These are phyloP conservation scores for Chrysina gloriosa DNA, from an alignment of 2,888 invertebrate genomes.

Conservation along the genomic window DNA sequence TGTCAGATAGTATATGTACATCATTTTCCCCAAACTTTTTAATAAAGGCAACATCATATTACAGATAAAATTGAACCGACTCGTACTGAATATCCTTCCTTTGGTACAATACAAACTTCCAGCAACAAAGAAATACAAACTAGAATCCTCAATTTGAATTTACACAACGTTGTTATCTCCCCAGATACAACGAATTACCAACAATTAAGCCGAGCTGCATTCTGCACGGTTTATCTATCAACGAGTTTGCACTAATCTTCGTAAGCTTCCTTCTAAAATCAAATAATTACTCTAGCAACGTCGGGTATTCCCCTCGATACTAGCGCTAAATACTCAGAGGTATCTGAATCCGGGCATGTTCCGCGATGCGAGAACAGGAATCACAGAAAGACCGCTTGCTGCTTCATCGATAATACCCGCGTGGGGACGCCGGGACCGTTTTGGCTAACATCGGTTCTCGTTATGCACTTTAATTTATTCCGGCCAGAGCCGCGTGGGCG, in stretches of 20 bases:
- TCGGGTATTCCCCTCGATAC: neutral
- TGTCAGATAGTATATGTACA: too few species aligned
- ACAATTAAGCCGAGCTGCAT: neutral
- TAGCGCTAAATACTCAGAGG: neutral
- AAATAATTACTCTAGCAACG: neutral
- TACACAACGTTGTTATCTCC: too few species aligned
- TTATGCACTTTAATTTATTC: constrained; percentile 12
- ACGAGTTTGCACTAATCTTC: neutral
- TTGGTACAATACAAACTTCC: too few species aligned
- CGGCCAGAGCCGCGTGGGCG: neutral
- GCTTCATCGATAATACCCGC: neutral
- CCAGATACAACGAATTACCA: too few species aligned
- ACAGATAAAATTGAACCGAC: too few species aligned
- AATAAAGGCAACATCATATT: too few species aligned
- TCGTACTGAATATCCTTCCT: too few species aligned
- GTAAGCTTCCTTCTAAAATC: neutral
- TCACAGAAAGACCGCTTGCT: neutral
- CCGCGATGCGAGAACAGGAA: neutral
- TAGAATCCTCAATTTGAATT: too few species aligned
- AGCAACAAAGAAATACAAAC: too few species aligned
- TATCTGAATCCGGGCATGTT: neutral
- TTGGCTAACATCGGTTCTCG: neutral
- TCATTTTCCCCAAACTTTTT: too few species aligned
- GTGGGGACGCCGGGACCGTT: neutral
- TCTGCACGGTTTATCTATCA: neutral